Evolutionary conservation across 2,113 vertebrate genomes (phyloP).

Genomic region (Gnathonemus echidnorhynchus): DNA sequence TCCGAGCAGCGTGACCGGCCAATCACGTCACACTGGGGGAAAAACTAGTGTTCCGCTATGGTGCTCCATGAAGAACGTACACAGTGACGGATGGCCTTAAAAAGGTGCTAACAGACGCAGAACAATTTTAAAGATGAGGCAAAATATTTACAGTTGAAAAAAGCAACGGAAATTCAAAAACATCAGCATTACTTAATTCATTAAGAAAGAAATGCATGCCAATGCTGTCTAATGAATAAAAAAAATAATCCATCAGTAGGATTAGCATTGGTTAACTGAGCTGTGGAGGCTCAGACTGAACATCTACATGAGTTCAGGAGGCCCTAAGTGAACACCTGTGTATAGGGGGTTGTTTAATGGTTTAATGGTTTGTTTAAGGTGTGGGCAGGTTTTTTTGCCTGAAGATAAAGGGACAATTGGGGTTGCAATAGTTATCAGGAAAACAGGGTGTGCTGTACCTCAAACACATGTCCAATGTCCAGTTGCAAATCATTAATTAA

Average conservation of each 20-base stretch:
- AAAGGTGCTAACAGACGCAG: neutral
- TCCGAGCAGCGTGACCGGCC: slow-evolving; percentile 34
- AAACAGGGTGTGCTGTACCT: neutral
- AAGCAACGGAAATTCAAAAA: neutral
- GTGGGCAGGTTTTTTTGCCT: neutral
- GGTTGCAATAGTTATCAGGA: neutral
- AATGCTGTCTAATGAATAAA: neutral
- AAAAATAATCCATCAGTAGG: neutral
- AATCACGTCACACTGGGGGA: slow-evolving; percentile 40
- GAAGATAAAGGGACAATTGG: neutral
- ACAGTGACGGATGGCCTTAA: neutral
- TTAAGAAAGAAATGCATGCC: neutral
- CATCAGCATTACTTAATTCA: neutral
- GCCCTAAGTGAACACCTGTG: neutral
- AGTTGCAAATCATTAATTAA: neutral
- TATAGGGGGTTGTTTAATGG: neutral
- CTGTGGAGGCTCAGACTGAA: neutral
- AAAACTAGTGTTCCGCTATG: neutral
- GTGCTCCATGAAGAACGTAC: neutral
- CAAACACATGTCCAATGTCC: neutral
- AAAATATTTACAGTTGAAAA: neutral
- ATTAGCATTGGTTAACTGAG: neutral
- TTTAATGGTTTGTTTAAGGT: neutral
- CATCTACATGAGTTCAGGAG: neutral
- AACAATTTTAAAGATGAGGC: neutral